A percentile compares a stretch with the other conserved stretches of the same genome.
Conservation (phyloP, 2,797 vertebrate genomes). For the Pipistrellus nathusii region DNA sequence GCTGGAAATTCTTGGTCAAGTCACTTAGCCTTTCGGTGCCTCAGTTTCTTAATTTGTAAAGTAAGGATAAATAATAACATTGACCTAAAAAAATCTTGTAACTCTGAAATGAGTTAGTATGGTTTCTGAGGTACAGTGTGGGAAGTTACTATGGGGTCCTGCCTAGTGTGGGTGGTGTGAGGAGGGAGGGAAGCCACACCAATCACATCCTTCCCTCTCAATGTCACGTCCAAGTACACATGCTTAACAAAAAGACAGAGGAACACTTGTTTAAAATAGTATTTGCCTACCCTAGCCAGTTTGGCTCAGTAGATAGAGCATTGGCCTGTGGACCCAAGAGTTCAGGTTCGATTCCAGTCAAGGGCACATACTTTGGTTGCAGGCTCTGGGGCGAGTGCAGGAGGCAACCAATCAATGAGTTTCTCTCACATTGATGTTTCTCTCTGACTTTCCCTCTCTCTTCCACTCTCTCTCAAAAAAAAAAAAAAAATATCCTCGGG, state of each 20-base stretch:
- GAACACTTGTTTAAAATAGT: neutral
- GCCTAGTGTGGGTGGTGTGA: neutral
- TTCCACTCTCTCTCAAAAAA: neutral
- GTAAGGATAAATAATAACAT: neutral
- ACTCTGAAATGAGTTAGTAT: neutral
- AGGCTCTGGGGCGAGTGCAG: too few species aligned
- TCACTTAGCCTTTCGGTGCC: neutral
- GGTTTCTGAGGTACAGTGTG: neutral
- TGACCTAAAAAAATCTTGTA: neutral
- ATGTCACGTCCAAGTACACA: neutral
- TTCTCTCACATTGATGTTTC: neutral
- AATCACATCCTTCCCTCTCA: neutral
- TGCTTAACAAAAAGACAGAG: neutral
- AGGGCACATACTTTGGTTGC: neutral
- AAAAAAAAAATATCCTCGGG: neutral
- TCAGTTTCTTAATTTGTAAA: constrained; percentile 6
- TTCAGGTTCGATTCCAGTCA: neutral
- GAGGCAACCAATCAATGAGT: neutral
- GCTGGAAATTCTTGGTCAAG: neutral
- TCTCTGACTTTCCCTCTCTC: neutral
- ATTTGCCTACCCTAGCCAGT: neutral
- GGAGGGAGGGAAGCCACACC: neutral
- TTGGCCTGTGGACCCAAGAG: too few species aligned
- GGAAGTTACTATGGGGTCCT: neutral
- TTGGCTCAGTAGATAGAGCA: neutral